Evolutionary conservation across 37 sponge, comb jelly and placozoan species (phyloP).

Genomic region (Corticium candelabrum): DNA sequence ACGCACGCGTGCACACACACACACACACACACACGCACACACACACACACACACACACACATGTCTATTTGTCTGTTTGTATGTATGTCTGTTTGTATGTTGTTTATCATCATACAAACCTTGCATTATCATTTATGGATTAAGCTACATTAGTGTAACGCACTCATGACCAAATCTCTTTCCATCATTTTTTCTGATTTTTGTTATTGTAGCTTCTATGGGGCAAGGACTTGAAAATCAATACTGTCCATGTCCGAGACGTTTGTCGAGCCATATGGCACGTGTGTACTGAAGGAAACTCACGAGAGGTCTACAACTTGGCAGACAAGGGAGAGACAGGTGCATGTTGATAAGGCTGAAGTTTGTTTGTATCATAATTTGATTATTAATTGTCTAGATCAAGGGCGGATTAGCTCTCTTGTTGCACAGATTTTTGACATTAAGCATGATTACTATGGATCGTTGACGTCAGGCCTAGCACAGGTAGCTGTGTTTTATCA

Average conservation of each 20-base stretch:
- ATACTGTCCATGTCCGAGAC: slow-evolving; percentile 92
- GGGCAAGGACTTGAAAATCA: slow-evolving; percentile 83
- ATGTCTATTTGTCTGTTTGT: too few relatives aligned
- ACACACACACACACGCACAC: too few relatives aligned
- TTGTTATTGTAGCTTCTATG: slow-evolving; percentile 61
- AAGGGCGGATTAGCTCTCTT: slow-evolving; percentile 46
- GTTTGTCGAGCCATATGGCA: slow-evolving; percentile 79
- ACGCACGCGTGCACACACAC: too few relatives aligned
- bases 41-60: too few relatives aligned
- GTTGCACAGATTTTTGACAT: slow-evolving; percentile 70
- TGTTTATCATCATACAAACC: too few relatives aligned
- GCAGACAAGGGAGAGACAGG: slow-evolving; percentile 83
- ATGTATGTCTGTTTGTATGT: too few relatives aligned
- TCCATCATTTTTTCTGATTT: neutral
- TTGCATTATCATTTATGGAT: too few relatives aligned
- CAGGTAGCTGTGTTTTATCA: slow-evolving; percentile 25
- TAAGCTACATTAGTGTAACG: too few relatives aligned
- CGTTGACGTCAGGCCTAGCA: slow-evolving; percentile 78
- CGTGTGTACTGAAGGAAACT: slow-evolving; percentile 27
- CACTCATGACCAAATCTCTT: neutral
- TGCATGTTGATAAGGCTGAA: neutral
- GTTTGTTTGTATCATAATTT: neutral
- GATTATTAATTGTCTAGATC: slow-evolving; percentile 31
- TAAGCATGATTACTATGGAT: slow-evolving; percentile 75
- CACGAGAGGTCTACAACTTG: slow-evolving; percentile 78